Evolutionary conservation across 2,113 vertebrate species (phyloP).

Genomic region (Oncorhynchus kisutch): DNA sequence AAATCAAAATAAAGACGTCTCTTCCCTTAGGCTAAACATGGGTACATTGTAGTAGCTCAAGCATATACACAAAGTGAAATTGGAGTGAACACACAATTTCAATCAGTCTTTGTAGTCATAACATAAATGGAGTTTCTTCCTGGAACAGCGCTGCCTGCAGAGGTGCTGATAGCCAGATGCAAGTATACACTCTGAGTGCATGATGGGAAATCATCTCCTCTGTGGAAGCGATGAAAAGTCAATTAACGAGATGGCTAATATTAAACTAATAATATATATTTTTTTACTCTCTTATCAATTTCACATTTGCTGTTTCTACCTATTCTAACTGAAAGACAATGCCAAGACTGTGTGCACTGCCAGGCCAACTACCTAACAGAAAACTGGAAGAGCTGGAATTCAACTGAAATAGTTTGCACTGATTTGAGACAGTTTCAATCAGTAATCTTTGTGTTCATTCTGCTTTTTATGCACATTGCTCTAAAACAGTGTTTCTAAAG

Average conservation of each 20-base stretch:
- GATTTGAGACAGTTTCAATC: not conserved
- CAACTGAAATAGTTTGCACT: not conserved
- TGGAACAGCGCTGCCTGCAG: constrained; percentile 17
- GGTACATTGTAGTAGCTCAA: constrained; percentile 34
- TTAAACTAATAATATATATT: constrained; percentile 27
- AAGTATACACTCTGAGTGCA: constrained; percentile 8
- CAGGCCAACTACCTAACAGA: constrained; percentile 10
- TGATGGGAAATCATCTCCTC: constrained; percentile 25
- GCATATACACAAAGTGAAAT: constrained; percentile 54
- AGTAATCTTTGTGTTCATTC: no score
- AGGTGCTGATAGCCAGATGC: constrained; percentile 28
- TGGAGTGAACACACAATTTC: constrained; percentile 43
- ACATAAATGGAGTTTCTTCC: constrained; percentile 54
- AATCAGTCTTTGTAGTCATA: constrained; percentile 58
- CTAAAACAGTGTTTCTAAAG: no score
- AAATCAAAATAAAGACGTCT: constrained; percentile 64
- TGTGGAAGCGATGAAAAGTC: constrained; percentile 39
- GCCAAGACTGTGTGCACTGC: not conserved
- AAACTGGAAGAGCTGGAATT: not conserved
- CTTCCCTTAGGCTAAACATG: constrained; percentile 58
- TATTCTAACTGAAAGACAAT: not conserved
- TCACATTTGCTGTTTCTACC: constrained; percentile 39
- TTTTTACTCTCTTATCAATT: constrained; percentile 39
- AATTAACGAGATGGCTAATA: constrained; percentile 47
- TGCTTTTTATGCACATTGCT: no score